Conservation (phyloP, 2,888 invertebrate genomes). For the Saturnia japonica region DNA sequence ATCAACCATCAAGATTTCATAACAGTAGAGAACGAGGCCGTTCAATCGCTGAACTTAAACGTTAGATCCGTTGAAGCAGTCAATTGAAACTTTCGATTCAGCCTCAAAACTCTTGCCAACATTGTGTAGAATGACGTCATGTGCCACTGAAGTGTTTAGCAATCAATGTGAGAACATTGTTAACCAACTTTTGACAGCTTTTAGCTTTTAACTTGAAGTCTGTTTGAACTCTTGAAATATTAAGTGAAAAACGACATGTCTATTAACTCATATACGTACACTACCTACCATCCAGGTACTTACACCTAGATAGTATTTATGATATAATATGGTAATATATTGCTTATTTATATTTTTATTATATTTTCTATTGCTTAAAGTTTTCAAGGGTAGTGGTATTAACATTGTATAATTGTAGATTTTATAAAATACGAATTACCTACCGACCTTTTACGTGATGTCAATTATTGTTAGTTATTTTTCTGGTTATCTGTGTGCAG, state of each 20-base stretch:
- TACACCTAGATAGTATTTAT: background rate
- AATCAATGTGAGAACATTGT: constrained; percentile 11
- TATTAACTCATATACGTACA: background rate
- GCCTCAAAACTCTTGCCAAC: background rate
- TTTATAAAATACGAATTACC: too few relatives aligned
- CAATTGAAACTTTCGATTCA: constrained; percentile 2
- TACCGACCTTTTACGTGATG: background rate
- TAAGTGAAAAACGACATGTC: background rate
- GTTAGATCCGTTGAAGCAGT: constrained; percentile 3
- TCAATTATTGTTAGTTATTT: background rate
- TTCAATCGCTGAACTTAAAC: background rate
- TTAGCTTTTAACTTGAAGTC: background rate
- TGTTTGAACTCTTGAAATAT: background rate
- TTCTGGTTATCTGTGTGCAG: background rate
- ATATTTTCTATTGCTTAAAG: too few relatives aligned
- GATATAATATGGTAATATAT: background rate
- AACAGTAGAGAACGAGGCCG: background rate
- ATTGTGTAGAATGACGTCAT: constrained; percentile 2
- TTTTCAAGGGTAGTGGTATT: too few relatives aligned
- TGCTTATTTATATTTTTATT: too few relatives aligned
- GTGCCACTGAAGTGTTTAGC: background rate
- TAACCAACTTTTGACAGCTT: background rate
- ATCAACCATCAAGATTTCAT: background rate
- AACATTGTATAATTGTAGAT: too few relatives aligned
- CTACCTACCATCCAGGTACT: background rate